These are phyloP conservation scores for Microcebus griseorufus DNA, from an alignment of 2,113 vertebrate genomes.

Conservation along the genomic window DNA sequence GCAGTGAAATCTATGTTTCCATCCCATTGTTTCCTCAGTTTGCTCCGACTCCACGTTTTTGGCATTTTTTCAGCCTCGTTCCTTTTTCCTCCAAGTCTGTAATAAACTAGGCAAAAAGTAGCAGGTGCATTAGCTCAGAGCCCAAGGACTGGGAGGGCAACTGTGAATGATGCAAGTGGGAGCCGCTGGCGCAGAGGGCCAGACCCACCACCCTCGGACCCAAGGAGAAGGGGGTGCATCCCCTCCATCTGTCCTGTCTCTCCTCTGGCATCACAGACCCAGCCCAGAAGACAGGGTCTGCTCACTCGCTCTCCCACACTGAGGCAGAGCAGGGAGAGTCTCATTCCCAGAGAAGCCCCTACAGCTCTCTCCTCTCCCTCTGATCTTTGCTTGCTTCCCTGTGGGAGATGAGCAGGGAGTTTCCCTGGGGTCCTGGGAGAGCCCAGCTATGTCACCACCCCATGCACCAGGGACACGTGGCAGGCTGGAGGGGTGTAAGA, in stretches of 20 bases:
- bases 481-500: neutral
- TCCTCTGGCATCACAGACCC: neutral
- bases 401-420: neutral
- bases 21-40: neutral
- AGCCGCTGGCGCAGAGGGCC: neutral
- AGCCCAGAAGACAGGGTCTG: neutral
- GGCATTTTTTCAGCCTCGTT: neutral
- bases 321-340: neutral
- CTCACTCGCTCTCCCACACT: neutral
- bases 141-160: neutral
- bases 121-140: neutral
- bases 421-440: neutral
- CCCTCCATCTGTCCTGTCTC: neutral
- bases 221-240: neutral
- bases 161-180: neutral
- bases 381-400: neutral
- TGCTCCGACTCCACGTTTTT: neutral
- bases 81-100: neutral
- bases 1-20: neutral
- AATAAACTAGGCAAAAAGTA: conserved; percentile 6
- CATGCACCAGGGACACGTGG: neutral
- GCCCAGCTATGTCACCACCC: neutral
- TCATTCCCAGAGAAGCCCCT: neutral
- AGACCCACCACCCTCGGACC: neutral
- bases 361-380: neutral